Conservation (phyloP, 2,888 invertebrate species). For the Rhabditophanes sp. region DNA sequence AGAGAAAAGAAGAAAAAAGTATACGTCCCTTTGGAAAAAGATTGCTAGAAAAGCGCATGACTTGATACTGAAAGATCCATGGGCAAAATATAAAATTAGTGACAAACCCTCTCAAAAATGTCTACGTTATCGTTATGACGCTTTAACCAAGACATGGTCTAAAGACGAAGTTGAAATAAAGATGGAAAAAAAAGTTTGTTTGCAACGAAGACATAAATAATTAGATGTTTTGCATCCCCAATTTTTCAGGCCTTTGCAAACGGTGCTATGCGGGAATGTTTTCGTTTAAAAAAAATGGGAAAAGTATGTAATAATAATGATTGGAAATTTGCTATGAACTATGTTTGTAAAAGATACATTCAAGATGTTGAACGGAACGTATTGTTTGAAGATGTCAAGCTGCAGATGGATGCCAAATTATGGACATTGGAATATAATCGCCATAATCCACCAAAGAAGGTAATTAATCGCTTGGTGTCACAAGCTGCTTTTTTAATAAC, state of each 20-base stretch:
- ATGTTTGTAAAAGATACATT: slow-evolving; percentile 51
- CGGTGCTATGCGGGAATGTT: slow-evolving; percentile 53
- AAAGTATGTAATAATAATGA: slow-evolving; percentile 45
- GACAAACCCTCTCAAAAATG: slow-evolving; percentile 47
- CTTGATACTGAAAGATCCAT: slow-evolving; percentile 49
- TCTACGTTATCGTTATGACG: slow-evolving; percentile 49
- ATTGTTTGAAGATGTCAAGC: slow-evolving; percentile 51
- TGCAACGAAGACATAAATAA: too few species aligned
- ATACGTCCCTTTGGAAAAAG: too few species aligned
- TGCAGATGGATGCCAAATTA: slow-evolving; percentile 54
- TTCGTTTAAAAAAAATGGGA: slow-evolving; percentile 48
- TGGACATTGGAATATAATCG: slow-evolving; percentile 53
- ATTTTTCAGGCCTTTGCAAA: slow-evolving; percentile 49
- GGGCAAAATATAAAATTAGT: slow-evolving; percentile 49
- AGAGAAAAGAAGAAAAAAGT: too few species aligned
- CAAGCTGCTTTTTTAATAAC: too few species aligned
- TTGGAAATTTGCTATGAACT: slow-evolving; percentile 50
- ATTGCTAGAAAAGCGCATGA: too few species aligned
- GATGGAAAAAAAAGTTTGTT: slow-evolving; percentile 47
- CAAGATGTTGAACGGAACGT: slow-evolving; percentile 47
- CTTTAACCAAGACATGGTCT: slow-evolving; percentile 49
- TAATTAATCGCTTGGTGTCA: too few species aligned
- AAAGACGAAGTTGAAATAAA: slow-evolving; percentile 49
- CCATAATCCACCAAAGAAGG: slow-evolving; percentile 53
- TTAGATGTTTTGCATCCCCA: neutral